Conservation (phyloP, 1,140 invertebrate genomes). For the Helicoverpa armigera region DNA sequence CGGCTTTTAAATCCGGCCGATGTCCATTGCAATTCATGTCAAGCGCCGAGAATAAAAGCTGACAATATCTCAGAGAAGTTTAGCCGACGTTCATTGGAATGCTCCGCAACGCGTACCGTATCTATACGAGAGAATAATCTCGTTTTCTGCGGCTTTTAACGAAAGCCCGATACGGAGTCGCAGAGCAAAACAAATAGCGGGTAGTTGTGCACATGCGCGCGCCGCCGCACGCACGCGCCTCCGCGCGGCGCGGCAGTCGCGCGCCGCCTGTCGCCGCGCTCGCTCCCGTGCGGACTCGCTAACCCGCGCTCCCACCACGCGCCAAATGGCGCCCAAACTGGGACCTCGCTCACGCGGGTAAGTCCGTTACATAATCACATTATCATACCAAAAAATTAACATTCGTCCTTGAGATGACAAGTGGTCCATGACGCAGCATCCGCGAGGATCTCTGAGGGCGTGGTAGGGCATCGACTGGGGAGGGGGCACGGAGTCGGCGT, state of each 20-base stretch:
- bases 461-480: constrained; percentile 63
- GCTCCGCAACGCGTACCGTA: constrained; percentile 71
- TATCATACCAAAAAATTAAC: constrained; percentile 12
- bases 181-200: constrained; percentile 80
- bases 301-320: constrained; percentile 67
- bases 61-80: constrained; percentile 62
- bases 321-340: constrained; percentile 81
- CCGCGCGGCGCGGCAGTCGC: constrained; percentile 71
- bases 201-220: constrained; percentile 72
- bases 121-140: constrained; percentile 75
- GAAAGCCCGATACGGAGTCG: constrained; percentile 68
- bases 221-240: constrained; percentile 73
- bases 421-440: constrained; percentile 69
- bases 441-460: constrained; percentile 64
- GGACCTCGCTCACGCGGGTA: constrained; percentile 78
- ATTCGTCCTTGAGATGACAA: constrained; percentile 9
- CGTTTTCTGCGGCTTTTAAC: constrained; percentile 70
- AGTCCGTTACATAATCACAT: constrained; percentile 62
- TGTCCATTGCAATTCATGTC: constrained; percentile 60
- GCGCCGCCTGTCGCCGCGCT: constrained; percentile 71
- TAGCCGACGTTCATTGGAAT: constrained; percentile 72
- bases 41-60: constrained; percentile 67
- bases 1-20: constrained; percentile 50
- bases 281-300: constrained; percentile 51
- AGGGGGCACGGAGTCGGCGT: constrained; percentile 65